These are phyloP conservation scores for Vimba vimba DNA, from an alignment of 2,113 vertebrate species.

Conservation along the genomic window DNA sequence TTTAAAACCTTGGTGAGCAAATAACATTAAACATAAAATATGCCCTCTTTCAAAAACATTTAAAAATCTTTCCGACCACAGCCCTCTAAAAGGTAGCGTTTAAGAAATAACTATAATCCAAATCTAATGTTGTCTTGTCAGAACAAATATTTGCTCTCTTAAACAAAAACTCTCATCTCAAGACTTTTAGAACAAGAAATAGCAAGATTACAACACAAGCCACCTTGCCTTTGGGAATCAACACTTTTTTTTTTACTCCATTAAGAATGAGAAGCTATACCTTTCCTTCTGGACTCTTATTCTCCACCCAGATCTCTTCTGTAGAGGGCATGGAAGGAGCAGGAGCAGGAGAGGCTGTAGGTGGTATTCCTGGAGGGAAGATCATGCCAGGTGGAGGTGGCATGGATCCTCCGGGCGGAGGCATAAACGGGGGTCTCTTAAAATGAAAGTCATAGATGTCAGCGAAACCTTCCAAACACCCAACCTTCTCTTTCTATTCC, in stretches of 20 bases:
- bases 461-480: neutral
- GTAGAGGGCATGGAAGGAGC: conserved; percentile 80
- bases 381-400: conserved; percentile 80
- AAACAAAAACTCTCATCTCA: too few species aligned
- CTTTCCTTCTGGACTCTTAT: conserved; percentile 90
- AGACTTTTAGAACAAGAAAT: too few species aligned
- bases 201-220: neutral
- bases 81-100: too few species aligned
- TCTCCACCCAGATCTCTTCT: conserved; percentile 91
- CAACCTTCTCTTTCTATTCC: neutral
- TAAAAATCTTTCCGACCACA: too few species aligned
- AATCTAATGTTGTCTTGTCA: too few species aligned
- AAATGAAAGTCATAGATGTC: neutral
- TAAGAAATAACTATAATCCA: too few species aligned
- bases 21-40: too few species aligned
- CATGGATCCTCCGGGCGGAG: conserved; percentile 86
- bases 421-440: conserved; percentile 89
- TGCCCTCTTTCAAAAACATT: too few species aligned
- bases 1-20: too few species aligned
- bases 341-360: conserved; percentile 67
- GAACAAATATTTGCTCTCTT: too few species aligned
- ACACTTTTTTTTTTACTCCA: neutral
- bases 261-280: conserved; percentile 60
- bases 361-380: conserved; percentile 57
- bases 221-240: neutral